These are phyloP conservation scores for Empis stercorea DNA, from an alignment of 2,888 invertebrate species.

Conservation along the genomic window DNA sequence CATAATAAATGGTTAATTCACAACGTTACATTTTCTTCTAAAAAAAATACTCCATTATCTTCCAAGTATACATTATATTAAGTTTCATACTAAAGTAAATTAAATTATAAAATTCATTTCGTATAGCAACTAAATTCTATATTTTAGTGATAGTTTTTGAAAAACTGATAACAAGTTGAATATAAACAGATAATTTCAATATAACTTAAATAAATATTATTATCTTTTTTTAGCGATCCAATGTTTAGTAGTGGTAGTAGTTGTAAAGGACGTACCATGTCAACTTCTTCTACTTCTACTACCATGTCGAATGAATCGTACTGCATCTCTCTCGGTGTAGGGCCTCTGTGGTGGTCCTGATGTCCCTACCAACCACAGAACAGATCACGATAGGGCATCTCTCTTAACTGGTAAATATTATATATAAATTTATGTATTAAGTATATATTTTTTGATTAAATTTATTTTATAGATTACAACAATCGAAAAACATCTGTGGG, in stretches of 20 bases:
- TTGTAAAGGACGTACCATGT: conserved; percentile 32
- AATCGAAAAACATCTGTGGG: conserved; percentile 36
- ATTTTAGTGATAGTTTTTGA: too few species aligned
- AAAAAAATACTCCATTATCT: too few species aligned
- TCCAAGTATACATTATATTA: too few species aligned
- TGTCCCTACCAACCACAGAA: conserved; percentile 65
- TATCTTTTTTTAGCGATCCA: conserved; percentile 31
- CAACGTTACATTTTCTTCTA: too few species aligned
- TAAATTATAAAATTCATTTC: too few species aligned
- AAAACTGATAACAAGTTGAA: too few species aligned
- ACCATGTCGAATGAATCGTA: conserved; percentile 60
- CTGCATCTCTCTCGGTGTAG: conserved; percentile 88
- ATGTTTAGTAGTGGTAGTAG: conserved; percentile 35
- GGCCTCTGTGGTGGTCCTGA: conserved; percentile 99
- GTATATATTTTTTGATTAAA: conserved; percentile 1
- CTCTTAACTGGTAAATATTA: conserved; percentile 33
- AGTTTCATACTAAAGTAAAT: too few species aligned
- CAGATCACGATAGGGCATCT: conserved; percentile 40
- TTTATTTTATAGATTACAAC: conserved; percentile 25
- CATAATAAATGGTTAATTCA: too few species aligned
- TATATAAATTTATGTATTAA: not conserved
- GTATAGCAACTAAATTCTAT: too few species aligned
- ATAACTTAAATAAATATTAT: too few species aligned
- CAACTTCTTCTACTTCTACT: conserved; percentile 48
- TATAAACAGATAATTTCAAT: too few species aligned